These are phyloP conservation scores for Calonectris borealis DNA, from an alignment of 2,113 vertebrate species.

Conservation along the genomic window DNA sequence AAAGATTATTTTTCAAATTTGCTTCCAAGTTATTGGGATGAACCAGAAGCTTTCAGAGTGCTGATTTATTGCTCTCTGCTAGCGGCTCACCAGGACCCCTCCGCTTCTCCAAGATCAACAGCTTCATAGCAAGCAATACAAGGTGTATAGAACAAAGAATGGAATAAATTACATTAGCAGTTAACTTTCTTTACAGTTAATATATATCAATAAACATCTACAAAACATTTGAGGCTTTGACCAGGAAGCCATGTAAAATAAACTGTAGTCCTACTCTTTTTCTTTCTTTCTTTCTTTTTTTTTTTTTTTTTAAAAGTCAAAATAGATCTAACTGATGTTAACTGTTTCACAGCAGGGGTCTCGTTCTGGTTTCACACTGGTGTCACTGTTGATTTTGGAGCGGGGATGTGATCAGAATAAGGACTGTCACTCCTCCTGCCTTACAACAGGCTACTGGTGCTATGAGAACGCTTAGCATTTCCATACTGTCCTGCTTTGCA, in stretches of 20 bases:
- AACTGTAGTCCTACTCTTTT: not conserved
- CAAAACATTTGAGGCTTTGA: slow-evolving; percentile 23
- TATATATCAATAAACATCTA: slow-evolving; percentile 66
- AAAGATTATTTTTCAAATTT: slow-evolving; percentile 28
- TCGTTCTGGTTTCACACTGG: slow-evolving; percentile 65
- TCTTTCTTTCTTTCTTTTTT: not conserved
- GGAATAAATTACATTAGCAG: slow-evolving; percentile 69
- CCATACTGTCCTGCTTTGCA: slow-evolving; percentile 31
- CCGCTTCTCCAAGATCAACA: slow-evolving; percentile 71
- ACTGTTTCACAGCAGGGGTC: slow-evolving; percentile 48
- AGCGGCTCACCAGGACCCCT: slow-evolving; percentile 24
- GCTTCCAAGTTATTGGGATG: slow-evolving; percentile 67
- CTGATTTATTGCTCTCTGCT: slow-evolving; percentile 66
- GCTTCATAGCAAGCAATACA: slow-evolving; percentile 60
- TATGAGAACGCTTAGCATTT: not conserved
- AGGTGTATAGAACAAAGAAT: slow-evolving; percentile 62
- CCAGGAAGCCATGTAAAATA: slow-evolving; percentile 50
- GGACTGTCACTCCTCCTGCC: not conserved
- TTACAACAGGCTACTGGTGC: not conserved
- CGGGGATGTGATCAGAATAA: slow-evolving; percentile 52
- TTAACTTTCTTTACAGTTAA: slow-evolving; percentile 63
- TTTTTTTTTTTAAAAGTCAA: not conserved
- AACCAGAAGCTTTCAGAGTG: slow-evolving; percentile 63
- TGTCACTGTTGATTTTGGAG: slow-evolving; percentile 65
- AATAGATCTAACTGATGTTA: slow-evolving; percentile 65